phyloP scores from a whole-genome alignment of 1,140 invertebrate species.

The Aplysia californica region DNA sequence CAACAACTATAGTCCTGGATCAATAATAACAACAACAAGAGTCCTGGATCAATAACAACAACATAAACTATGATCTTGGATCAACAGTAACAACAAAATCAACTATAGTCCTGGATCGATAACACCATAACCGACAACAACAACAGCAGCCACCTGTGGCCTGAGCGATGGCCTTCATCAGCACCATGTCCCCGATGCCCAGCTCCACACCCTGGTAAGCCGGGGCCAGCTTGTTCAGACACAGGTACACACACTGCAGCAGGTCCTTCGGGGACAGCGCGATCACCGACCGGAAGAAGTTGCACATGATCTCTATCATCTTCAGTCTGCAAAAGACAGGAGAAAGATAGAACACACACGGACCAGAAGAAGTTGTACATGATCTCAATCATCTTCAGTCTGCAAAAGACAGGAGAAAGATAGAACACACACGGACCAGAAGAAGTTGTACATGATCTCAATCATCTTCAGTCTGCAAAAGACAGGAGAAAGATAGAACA shows the following conservation, averaged over 20 bases:
- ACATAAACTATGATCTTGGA: too few species aligned
- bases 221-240: slow-evolving; percentile 94
- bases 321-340: slow-evolving; percentile 76
- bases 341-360: slow-evolving; percentile 78
- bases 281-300: slow-evolving; percentile 95
- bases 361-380: slow-evolving; percentile 82
- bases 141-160: slow-evolving; percentile 91
- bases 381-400: background rate
- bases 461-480: background rate
- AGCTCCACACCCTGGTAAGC: slow-evolving; percentile 90
- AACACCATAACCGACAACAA: too few species aligned
- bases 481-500: slow-evolving; percentile 69
- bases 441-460: background rate
- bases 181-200: slow-evolving; percentile 92
- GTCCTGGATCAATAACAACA: too few species aligned
- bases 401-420: background rate
- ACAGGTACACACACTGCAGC: slow-evolving; percentile 90
- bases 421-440: background rate
- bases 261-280: slow-evolving; percentile 89
- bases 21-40: too few species aligned
- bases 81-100: too few species aligned
- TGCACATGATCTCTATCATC: slow-evolving; percentile 93
- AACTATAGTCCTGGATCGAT: too few species aligned
- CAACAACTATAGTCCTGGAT: too few species aligned
- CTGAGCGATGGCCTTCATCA: slow-evolving; percentile 93